Evolutionary conservation across 2,113 vertebrate species (phyloP), one percentile per base, ranked within the genome.

Genomic region (Sinocyclocheilus maitianheensis): DNA sequence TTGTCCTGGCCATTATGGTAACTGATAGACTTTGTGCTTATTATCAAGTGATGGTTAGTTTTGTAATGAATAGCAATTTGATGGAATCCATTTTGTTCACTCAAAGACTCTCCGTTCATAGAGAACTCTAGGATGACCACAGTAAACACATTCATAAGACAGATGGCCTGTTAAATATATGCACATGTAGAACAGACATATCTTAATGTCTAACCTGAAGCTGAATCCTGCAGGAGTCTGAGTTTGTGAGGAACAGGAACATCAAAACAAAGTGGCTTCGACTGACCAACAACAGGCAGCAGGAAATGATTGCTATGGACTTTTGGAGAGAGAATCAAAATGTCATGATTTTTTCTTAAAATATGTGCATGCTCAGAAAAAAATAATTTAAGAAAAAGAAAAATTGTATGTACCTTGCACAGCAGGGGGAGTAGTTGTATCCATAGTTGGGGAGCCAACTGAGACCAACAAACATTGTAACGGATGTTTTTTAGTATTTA

Each of bases 221-320:
- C 87, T 88, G 48, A 51, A 51, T 51, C 48, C 48, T 51, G 48
- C 0, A 51, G 48, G 48, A 51, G 48, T 51, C 3, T 91, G 51
- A 94, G 88, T 16, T 6, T 7, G 0, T 46, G 18, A 0, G 20
- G 0, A 82, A 83, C 78, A 75, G 22, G 9, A 22, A 94, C 5
- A 5, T 94, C 90, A 84, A 91, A 94, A 83, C 94, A 95, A 1
- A 95, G 84, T 3, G 92, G 90, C 40, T 83, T 77, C 26, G 90
- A 80, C 5, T 72, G 80, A 71, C 76, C 90, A 22, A 77, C 87
- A 16, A 89, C 46, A 75, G 89, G 89, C 5, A 91, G 58, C 71
- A 95, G 77, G 89, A 95, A 92, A 65, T 89, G 9, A 34, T 51
- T 2, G 48, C 48, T 51, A 51, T 51, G 48, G 63, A 0, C 91